Percentiles rank a stretch among this genome's conserved stretches.
These are phyloP conservation scores for Ptilonorhynchus violaceus DNA, from an alignment of 2,113 vertebrate species.

Conservation along the genomic window DNA sequence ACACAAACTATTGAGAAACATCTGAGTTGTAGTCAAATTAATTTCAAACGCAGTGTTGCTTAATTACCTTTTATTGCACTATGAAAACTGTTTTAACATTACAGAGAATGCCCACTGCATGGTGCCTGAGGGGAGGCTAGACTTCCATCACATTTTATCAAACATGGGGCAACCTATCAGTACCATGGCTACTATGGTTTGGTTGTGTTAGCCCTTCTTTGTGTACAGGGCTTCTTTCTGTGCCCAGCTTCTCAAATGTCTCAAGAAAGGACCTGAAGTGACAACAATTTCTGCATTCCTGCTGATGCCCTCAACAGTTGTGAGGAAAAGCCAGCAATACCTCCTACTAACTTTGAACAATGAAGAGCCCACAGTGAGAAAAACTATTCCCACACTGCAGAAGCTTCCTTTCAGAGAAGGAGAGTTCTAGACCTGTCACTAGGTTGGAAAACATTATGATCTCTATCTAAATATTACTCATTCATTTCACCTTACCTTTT, in stretches of 20 bases:
- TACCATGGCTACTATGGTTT: neutral
- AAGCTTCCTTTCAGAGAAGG: neutral
- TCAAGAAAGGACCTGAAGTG: neutral
- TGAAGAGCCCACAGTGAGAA: neutral
- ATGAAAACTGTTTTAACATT: neutral
- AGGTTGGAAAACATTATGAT: neutral
- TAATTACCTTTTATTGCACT: constrained; percentile 33
- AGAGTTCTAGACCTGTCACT: neutral
- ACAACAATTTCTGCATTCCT: neutral
- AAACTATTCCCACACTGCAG: neutral
- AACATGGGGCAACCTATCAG: neutral
- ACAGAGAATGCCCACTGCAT: neutral
- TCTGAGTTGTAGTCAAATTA: constrained; percentile 12
- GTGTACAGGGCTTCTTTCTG: neutral
- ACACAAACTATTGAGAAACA: neutral
- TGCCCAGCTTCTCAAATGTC: neutral
- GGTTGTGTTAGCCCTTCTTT: neutral
- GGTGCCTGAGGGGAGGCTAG: neutral
- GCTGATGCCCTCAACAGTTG: neutral
- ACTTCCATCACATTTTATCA: neutral
- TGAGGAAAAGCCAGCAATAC: neutral
- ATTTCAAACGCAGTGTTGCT: neutral
- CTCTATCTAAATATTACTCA: neutral
- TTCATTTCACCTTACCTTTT: neutral
- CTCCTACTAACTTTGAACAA: neutral